These are phyloP conservation scores for Uloborus plumipes DNA, from an alignment of 2,888 invertebrate species.

Conservation along the genomic window DNA sequence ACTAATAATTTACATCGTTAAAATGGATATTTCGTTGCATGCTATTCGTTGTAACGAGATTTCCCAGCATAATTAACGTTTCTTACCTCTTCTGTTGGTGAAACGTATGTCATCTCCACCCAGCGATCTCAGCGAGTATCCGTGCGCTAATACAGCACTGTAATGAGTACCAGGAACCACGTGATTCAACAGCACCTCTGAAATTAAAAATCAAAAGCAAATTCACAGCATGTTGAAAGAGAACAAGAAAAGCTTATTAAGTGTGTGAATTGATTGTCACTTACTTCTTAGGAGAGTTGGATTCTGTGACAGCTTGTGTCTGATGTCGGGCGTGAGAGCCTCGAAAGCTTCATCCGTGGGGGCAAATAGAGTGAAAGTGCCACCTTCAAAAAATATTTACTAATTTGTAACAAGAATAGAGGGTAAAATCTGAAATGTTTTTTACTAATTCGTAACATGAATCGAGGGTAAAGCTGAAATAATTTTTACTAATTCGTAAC, in stretches of 20 bases:
- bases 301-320: conserved; percentile 39
- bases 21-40: too few relatives aligned
- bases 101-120: conserved; percentile 51
- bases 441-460: too few relatives aligned
- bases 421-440: too few relatives aligned
- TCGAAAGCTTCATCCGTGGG: conserved; percentile 55
- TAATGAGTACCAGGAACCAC: conserved; percentile 54
- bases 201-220: not conserved
- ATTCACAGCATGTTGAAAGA: not conserved
- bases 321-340: conserved; percentile 18
- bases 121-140: conserved; percentile 36
- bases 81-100: conserved; percentile 53
- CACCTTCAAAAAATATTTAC: conserved; percentile 24
- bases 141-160: conserved; percentile 53
- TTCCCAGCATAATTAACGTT: not conserved
- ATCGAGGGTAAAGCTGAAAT: too few relatives aligned
- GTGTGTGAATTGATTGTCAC: not conserved
- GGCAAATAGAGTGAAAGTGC: conserved; percentile 58
- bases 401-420: too few relatives aligned
- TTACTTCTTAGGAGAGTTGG: conserved; percentile 43
- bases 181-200: conserved; percentile 61
- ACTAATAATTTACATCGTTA: too few relatives aligned
- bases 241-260: not conserved
- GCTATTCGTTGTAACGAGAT: too few relatives aligned
- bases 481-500: too few relatives aligned